Percentiles rank a stretch among this genome's conserved stretches.
phyloP scores from a whole-genome alignment of 2,113 vertebrate genomes.

The Oreocharis arfaki region DNA sequence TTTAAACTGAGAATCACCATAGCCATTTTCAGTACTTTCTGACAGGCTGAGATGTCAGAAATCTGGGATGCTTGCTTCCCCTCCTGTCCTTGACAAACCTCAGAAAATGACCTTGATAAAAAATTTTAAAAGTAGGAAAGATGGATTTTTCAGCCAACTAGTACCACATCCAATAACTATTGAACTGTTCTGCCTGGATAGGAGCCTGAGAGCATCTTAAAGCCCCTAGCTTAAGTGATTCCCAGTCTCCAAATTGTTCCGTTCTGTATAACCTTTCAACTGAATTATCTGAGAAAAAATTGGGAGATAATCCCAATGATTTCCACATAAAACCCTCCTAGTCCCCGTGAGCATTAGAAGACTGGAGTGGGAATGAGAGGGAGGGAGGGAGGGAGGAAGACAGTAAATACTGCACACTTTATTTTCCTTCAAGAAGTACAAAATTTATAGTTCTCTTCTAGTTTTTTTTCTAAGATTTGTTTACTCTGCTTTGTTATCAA shows the following conservation, averaged over 20 bases:
- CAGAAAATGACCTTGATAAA: conserved; percentile 5
- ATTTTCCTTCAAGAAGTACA: conserved; percentile 1
- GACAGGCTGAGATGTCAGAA: not conserved
- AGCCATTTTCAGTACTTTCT: not conserved
- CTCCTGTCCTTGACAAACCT: conserved; percentile 13
- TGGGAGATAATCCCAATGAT: conserved; percentile 12
- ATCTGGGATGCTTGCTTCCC: not conserved
- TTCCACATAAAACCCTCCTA: conserved; percentile 41
- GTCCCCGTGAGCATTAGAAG: not conserved
- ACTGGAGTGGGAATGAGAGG: not conserved
- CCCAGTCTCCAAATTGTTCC: not conserved
- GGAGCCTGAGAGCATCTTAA: not conserved
- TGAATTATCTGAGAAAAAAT: conserved; percentile 64
- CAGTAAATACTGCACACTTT: not conserved
- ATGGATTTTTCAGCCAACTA: conserved; percentile 57
- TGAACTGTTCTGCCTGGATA: not conserved
- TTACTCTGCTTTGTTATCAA: conserved; percentile 5
- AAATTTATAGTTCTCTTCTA: not conserved
- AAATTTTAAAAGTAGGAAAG: not conserved
- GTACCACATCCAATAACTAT: conserved; percentile 57
- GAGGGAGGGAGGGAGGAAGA: not conserved
- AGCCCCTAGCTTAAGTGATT: not conserved
- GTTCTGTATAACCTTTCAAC: conserved; percentile 6
- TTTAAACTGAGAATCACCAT: not conserved
- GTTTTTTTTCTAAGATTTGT: not conserved